Conservation (phyloP, 2,888 invertebrate genomes). For the Trissolcus japonicus region DNA sequence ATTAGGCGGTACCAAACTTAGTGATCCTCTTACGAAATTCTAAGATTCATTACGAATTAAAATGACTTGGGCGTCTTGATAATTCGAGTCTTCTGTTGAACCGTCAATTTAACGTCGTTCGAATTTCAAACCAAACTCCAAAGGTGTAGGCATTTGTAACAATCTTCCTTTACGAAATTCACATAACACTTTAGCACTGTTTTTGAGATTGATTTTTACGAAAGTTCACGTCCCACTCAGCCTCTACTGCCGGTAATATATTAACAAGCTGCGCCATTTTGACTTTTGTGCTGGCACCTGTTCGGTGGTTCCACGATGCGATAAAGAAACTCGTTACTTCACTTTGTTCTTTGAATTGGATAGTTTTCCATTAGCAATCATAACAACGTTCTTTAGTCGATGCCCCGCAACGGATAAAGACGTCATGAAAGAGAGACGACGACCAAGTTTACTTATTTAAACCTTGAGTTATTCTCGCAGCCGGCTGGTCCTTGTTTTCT, state of each 20-base stretch:
- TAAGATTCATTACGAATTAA: constrained; percentile 22
- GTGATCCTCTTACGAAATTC: constrained; percentile 7
- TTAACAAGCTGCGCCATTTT: constrained; percentile 67
- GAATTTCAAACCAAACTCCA: constrained; percentile 13
- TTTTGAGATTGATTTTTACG: constrained; percentile 42
- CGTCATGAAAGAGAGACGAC: constrained; percentile 55
- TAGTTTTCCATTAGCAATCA: constrained; percentile 75
- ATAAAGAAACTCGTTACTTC: constrained; percentile 71
- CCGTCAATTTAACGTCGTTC: constrained; percentile 10
- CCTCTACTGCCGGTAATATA: constrained; percentile 50
- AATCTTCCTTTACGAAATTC: constrained; percentile 30
- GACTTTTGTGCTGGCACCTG: constrained; percentile 55
- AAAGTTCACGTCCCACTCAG: constrained; percentile 11
- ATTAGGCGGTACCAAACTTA: neutral
- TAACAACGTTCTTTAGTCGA: constrained; percentile 71
- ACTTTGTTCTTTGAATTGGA: constrained; percentile 74
- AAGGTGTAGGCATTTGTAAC: constrained; percentile 10
- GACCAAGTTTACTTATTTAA: constrained; percentile 69
- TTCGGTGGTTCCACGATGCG: constrained; percentile 59
- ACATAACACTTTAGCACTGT: constrained; percentile 31
- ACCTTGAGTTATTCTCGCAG: constrained; percentile 63
- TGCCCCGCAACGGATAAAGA: constrained; percentile 63
- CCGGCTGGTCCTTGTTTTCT: constrained; percentile 64
- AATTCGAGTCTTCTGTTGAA: constrained; percentile 15
- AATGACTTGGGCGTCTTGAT: constrained; percentile 17